Evolutionary conservation across 2,888 invertebrate genomes (phyloP).

Genomic region (Nemapogon koenigi): DNA sequence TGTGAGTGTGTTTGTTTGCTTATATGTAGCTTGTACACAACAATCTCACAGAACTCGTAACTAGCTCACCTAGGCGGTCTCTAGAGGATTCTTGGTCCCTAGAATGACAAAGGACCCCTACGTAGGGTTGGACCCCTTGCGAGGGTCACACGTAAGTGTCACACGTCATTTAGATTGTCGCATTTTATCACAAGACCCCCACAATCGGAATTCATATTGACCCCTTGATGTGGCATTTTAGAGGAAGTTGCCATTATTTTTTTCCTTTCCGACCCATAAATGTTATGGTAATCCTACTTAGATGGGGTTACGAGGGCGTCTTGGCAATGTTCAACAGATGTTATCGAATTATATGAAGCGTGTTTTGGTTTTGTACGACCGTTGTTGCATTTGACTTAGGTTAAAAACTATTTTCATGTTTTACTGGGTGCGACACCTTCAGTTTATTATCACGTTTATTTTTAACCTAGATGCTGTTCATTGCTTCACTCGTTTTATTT

Average conservation of each 20-base stretch:
- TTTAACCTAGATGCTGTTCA: too few relatives aligned
- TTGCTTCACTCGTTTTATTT: too few relatives aligned
- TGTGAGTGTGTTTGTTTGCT: background rate
- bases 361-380: constrained; percentile 6
- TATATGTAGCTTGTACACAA: background rate
- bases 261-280: constrained; percentile 53
- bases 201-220: constrained; percentile 24
- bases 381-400: too few relatives aligned
- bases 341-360: constrained; percentile 22
- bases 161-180: constrained; percentile 58
- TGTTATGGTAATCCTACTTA: constrained; percentile 49
- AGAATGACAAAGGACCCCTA: constrained; percentile 17
- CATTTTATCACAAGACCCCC: constrained; percentile 53
- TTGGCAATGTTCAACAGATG: constrained; percentile 41
- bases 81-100: constrained; percentile 36
- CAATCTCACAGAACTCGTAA: constrained; percentile 14
- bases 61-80: constrained; percentile 27
- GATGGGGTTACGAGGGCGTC: constrained; percentile 41
- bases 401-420: too few relatives aligned
- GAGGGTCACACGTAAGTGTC: constrained; percentile 50
- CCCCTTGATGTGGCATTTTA: constrained; percentile 35
- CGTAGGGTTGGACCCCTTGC: background rate
- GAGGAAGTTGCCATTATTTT: constrained; percentile 44
- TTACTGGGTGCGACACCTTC: too few relatives aligned
- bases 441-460: too few relatives aligned